Evolutionary conservation across 2,113 vertebrate genomes (phyloP), one percentile per base, ranked within the genome.

Genomic region (Hassar affinis): DNA sequence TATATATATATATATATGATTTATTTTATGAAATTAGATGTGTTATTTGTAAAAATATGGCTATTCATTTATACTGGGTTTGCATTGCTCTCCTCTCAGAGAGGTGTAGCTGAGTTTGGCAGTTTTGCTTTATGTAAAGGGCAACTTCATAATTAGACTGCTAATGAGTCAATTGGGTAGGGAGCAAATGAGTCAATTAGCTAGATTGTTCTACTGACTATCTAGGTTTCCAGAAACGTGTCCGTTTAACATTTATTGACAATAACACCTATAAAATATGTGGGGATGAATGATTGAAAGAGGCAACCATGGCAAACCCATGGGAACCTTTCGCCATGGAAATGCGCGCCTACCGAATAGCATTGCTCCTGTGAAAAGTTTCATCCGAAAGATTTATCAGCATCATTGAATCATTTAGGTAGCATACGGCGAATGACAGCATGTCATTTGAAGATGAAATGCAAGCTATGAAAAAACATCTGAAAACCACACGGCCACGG

Each of bases 111-210:
- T 2, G 72, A 30, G 27, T 33, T 75, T 52, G 49, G 18, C 72
- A 54, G 49, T 20, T 33, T 75, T 20, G 72, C 72, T 33, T 51
- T 10, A 52, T 18, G 47, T 20, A 76, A 76, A 76, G 72, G 72
- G 72, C 72, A 76, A 52, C 72, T 76, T 76, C 49, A 52, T 76
- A 54, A 76, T 54, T 33, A 75, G 49, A 33, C 27, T 76, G 72
- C 49, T 76, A 76, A 76, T 54, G 72, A 76, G 72, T 33, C 49
- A 76, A 52, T 33, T 54, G 15, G 8, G 18, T 74, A 20, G 47
- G 49, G 49, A 76, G 27, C 27, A 76, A 76, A 33, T 76, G 72
- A 76, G 49, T 76, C 49, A 75, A 30, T 75, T 75, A 75, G 27
- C 72, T 52, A 52, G n/a, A n/a, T 47, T 33, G n/a, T 33, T n/a